Evolutionary conservation across 2,888 invertebrate genomes (phyloP), one percentile per base, ranked within the genome.

Genomic region (Pyrrhosoma nymphula): DNA sequence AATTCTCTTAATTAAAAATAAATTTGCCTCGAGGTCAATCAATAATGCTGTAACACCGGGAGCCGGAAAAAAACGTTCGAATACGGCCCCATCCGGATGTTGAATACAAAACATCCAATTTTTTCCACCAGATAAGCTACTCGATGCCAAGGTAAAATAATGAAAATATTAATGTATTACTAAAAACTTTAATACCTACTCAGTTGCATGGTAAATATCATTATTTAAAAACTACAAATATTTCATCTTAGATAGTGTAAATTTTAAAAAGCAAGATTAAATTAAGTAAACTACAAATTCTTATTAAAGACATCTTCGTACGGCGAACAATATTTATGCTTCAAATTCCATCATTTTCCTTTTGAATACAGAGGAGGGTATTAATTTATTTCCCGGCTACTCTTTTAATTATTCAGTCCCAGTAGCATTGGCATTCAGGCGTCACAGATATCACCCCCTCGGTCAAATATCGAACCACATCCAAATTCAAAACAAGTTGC

Each of bases 1-100:
- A 60, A 91, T 91, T 91, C 91, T 93, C 75, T 69, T 93, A 93
- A 93, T 93, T 93, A 93, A 93, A 93, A 93, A 93, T 93, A 75
- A 93, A 93, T 93, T 93, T 47, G 47, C 69, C 47, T 55, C n/a
- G 75, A 93, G 93, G 69, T 18, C 93, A 93, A 93, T 93, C 93
- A 69, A 93, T 93, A 69, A 75, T n/a, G 39, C 63, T 26, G 63
- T 63, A 63, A 82, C 8, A 82, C 82, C 35, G 35, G 18, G 82
- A 35, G 35, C 35, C n/a, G 16, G 35, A 35, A 82, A 82, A 82
- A 35, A 82, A 16, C 35, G 82, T 82, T 82, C 35, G 16, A 35
- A 82, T 82, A 35, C 39, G 63, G 63, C 35, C 93, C 47, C 35
- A 82, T 89, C 56, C 8, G 26, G 12, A n/a, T 89, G 69, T n/a